A percentile compares a stretch with the other conserved stretches of the same genome.
These are phyloP conservation scores for Merodon equestris DNA, from an alignment of 2,888 invertebrate species.

Conservation along the genomic window DNA sequence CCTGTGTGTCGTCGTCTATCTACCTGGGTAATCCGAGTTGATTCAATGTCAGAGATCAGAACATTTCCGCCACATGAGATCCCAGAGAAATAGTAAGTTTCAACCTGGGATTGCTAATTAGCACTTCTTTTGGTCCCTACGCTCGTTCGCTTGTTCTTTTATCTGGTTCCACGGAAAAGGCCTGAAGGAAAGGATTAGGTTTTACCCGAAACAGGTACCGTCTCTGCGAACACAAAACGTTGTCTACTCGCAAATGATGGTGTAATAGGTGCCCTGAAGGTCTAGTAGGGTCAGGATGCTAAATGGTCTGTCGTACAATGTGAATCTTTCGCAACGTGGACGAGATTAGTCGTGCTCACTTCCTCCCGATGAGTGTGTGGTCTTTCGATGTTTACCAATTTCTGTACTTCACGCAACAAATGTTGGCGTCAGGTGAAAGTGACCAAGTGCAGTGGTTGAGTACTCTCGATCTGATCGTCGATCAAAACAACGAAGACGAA, in stretches of 20 bases:
- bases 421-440: conserved; percentile 38
- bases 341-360: too few relatives aligned
- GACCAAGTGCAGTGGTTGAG: conserved; percentile 33
- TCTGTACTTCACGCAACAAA: neutral
- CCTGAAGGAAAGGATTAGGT: conserved; percentile 43
- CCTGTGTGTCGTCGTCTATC: conserved; percentile 9
- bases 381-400: too few relatives aligned
- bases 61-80: conserved; percentile 28
- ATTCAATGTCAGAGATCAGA: conserved; percentile 33
- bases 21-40: conserved; percentile 37
- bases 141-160: conserved; percentile 4
- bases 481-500: conserved; percentile 6
- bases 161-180: neutral
- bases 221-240: too few relatives aligned
- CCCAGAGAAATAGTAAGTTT: conserved; percentile 21
- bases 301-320: conserved; percentile 43
- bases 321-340: conserved; percentile 1
- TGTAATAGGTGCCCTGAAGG: conserved; percentile 35
- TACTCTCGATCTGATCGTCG: conserved; percentile 32
- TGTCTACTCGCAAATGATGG: conserved; percentile 26
- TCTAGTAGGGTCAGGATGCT: conserved; percentile 40
- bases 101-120: conserved; percentile 52
- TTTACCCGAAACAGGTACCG: conserved; percentile 31
- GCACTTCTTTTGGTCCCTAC: conserved; percentile 19
- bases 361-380: too few relatives aligned